Evolutionary conservation across 2,113 vertebrate species (phyloP).

Genomic region (Miniopterus natalensis): DNA sequence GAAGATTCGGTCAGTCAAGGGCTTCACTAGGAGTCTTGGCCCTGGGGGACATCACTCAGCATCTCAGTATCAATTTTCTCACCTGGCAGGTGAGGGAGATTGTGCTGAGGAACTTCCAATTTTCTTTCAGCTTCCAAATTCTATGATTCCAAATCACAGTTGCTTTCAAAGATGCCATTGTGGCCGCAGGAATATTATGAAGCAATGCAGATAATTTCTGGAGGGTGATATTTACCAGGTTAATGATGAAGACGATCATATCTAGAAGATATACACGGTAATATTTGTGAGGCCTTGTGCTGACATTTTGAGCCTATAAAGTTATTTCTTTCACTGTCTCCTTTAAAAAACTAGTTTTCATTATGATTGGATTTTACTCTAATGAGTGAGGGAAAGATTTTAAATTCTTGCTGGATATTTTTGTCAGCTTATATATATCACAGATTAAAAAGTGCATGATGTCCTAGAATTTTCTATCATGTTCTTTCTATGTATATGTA

Average conservation of each 20-base stretch:
- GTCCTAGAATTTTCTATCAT: background rate
- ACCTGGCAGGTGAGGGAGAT: background rate
- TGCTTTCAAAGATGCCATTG: background rate
- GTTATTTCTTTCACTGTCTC: background rate
- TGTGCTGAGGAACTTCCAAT: background rate
- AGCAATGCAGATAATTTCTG: background rate
- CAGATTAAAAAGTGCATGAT: background rate
- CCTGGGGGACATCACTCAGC: background rate
- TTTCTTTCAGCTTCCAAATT: background rate
- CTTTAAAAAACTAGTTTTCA: conserved; percentile 44
- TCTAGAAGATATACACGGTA: background rate
- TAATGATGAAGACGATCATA: background rate
- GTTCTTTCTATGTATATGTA: background rate
- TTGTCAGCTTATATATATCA: background rate
- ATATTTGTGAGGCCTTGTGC: background rate
- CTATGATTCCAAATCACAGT: background rate
- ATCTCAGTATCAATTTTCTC: background rate
- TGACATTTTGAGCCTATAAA: background rate
- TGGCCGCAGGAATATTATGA: too few species aligned
- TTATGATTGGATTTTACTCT: conserved; percentile 34
- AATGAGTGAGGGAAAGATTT: background rate
- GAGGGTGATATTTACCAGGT: background rate
- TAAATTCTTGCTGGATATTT: conserved; percentile 32
- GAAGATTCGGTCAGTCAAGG: background rate
- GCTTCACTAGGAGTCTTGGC: background rate